A percentile compares a stretch with the other conserved stretches of the same genome.
Evolutionary conservation across 2,797 vertebrate genomes (phyloP).

Genomic region (Carapus acus): DNA sequence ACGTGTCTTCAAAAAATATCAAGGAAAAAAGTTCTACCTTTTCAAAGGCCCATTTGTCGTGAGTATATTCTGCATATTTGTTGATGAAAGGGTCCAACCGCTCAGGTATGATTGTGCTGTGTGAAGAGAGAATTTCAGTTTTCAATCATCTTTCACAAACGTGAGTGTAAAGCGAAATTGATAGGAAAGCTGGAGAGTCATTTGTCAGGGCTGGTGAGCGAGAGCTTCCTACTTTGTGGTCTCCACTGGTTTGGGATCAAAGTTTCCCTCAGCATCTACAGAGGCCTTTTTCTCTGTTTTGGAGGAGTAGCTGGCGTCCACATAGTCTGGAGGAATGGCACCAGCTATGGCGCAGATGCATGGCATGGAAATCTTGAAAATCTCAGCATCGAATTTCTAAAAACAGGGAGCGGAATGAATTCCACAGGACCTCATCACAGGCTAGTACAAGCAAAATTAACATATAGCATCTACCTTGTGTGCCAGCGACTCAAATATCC

Average conservation of each 20-base stretch:
- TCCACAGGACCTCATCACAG: not conserved
- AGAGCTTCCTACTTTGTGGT: conserved; percentile 82
- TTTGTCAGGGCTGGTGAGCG: not conserved
- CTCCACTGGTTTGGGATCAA: conserved; percentile 92
- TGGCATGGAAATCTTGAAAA: conserved; percentile 93
- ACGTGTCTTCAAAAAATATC: no score
- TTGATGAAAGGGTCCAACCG: conserved; percentile 89
- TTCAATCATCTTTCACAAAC: not conserved
- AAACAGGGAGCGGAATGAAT: conserved; percentile 30
- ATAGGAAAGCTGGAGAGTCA: not conserved
- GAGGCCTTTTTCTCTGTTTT: conserved; percentile 93
- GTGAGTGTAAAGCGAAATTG: not conserved
- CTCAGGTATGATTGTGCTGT: conserved; percentile 90
- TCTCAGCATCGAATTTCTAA: conserved; percentile 87
- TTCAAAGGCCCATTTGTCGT: conserved; percentile 94
- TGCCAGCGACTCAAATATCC: conserved; percentile 90
- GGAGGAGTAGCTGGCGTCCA: conserved; percentile 91
- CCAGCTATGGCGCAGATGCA: conserved; percentile 91
- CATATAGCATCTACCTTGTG: conserved; percentile 77
- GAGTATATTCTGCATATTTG: conserved; percentile 88
- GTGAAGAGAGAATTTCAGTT: conserved; percentile 16
- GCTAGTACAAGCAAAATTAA: not conserved
- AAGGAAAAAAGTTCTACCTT: conserved; percentile 75
- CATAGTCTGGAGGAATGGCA: conserved; percentile 90
- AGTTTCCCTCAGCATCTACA: conserved; percentile 94